Conservation (phyloP, 2,888 invertebrate genomes). For the Acrocyrtus sp. region DNA sequence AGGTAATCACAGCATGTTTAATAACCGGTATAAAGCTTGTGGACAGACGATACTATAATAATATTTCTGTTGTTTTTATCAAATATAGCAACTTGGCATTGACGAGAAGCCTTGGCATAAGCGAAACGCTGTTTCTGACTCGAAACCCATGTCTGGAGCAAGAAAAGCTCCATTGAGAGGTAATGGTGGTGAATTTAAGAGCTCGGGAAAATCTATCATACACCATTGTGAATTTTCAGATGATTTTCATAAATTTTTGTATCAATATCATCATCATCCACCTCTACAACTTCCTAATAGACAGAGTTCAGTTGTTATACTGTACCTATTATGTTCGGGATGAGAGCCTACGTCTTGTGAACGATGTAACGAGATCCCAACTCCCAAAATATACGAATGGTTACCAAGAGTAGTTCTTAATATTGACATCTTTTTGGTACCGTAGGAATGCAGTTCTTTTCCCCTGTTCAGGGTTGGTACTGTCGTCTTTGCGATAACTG, state of each 20-base stretch:
- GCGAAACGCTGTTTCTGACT: constrained; percentile 70
- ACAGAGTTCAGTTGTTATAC: constrained; percentile 42
- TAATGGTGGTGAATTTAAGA: constrained; percentile 49
- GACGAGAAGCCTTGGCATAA: constrained; percentile 82
- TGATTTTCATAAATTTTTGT: constrained; percentile 34
- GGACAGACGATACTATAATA: constrained; percentile 44
- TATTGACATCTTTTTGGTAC: constrained; percentile 51
- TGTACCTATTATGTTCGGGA: constrained; percentile 50
- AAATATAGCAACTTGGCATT: constrained; percentile 70
- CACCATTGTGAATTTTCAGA: constrained; percentile 41
- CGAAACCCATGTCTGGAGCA: constrained; percentile 53
- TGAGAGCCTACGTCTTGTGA: constrained; percentile 46
- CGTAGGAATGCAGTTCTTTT: constrained; percentile 86
- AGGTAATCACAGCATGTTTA: background rate
- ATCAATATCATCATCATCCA: constrained; percentile 46
- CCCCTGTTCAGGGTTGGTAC: constrained; percentile 88
- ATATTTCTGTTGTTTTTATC: constrained; percentile 51
- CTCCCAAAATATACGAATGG: constrained; percentile 17
- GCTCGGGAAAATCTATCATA: constrained; percentile 26
- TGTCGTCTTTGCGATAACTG: constrained; percentile 88
- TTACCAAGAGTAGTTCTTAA: background rate
- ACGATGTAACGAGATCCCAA: constrained; percentile 49
- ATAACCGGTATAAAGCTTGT: background rate
- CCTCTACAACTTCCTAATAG: constrained; percentile 44
- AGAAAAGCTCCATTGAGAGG: constrained; percentile 62